A percentile compares a stretch with the other conserved stretches of the same genome.
Evolutionary conservation across 1,140 invertebrate species (phyloP).

Genomic region (Pogonomyrmex barbatus): DNA sequence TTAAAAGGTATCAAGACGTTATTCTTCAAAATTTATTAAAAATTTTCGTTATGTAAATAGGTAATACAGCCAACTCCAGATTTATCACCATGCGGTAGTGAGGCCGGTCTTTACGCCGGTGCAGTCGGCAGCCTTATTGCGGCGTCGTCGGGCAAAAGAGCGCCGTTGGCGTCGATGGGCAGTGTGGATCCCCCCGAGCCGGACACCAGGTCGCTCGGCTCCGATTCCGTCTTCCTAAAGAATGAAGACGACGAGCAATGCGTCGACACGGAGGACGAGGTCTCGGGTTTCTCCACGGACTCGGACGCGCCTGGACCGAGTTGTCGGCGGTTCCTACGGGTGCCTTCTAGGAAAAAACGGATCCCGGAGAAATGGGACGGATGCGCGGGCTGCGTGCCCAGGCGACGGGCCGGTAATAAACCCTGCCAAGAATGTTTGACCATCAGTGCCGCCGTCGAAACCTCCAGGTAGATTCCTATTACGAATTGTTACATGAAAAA

Average conservation of each 20-base stretch:
- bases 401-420: conserved; percentile 80
- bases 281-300: conserved; percentile 93
- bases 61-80: conserved; percentile 92
- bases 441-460: conserved; percentile 84
- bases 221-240: conserved; percentile 90
- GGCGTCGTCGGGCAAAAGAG: conserved; percentile 81
- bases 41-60: conserved; percentile 69
- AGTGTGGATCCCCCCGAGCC: conserved; percentile 90
- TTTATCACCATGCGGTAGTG: conserved; percentile 92
- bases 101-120: conserved; percentile 86
- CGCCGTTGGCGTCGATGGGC: conserved; percentile 92
- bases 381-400: conserved; percentile 82
- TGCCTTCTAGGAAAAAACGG: conserved; percentile 82
- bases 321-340: conserved; percentile 81
- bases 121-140: conserved; percentile 67
- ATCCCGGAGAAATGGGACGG: conserved; percentile 83
- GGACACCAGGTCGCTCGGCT: conserved; percentile 87
- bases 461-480: conserved; percentile 76
- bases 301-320: conserved; percentile 87
- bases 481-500: neutral
- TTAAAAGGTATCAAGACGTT: no score
- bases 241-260: conserved; percentile 86
- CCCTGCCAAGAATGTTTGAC: conserved; percentile 81
- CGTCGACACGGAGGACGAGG: conserved; percentile 91
- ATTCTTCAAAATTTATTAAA: neutral